These are phyloP conservation scores for Mesocentrotus franciscanus DNA, from an alignment of 53 echinoderm and acorn worm genomes.

Conservation along the genomic window DNA sequence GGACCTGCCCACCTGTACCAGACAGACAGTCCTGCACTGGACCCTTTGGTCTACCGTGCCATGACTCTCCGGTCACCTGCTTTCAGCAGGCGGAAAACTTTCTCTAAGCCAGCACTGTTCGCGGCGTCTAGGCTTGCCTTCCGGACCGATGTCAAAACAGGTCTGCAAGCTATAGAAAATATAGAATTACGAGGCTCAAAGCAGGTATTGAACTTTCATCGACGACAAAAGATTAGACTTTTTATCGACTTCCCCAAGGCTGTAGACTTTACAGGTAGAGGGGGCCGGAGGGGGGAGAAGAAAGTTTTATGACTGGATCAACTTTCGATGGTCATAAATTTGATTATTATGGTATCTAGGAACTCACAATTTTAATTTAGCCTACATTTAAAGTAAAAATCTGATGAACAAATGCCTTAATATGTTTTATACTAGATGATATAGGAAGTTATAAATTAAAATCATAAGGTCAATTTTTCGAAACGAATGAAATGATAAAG, in stretches of 20 bases:
- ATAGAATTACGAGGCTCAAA: background rate
- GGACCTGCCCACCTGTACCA: background rate
- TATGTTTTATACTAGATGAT: background rate
- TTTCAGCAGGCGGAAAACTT: constrained; percentile 3
- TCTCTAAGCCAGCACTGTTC: background rate
- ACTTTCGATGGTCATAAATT: background rate
- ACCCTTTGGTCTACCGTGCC: background rate
- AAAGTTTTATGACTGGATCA: background rate
- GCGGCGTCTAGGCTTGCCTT: constrained; percentile 36
- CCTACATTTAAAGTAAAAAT: no score
- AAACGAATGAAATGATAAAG: background rate
- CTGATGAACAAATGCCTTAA: background rate
- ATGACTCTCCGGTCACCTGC: constrained; percentile 9
- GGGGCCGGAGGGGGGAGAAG: background rate
- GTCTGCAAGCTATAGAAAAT: background rate
- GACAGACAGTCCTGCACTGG: background rate
- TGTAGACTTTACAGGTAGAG: background rate
- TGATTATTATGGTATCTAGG: background rate
- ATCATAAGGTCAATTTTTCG: background rate
- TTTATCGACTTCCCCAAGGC: background rate
- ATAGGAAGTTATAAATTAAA: background rate
- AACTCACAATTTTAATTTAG: background rate
- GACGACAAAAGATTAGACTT: background rate
- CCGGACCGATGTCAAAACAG: background rate
- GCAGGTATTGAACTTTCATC: constrained; percentile 13